Base-by-base conservation (phyloP, 2,888 invertebrate species). In the Drosophila tanythrix region DNA sequence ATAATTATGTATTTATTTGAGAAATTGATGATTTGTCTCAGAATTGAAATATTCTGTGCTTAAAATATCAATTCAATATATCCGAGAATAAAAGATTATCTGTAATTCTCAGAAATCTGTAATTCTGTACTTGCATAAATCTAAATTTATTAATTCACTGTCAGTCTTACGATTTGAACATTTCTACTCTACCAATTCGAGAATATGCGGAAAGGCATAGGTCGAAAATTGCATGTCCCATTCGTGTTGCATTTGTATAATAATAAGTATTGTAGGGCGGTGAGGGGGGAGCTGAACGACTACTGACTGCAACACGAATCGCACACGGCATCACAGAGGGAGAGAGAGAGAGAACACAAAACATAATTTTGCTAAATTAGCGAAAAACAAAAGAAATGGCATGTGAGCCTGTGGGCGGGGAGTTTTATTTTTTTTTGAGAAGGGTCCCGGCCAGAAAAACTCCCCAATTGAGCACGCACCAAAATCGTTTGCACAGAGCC, bases 401-500 rank as follows among this genome's bases (percentile, higher is more conserved):
- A 70, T 72, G 79, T 78, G 77, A 71, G 57, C 40, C 43, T 8
- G 50, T 21, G 70, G 81, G 67, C 70, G 70, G 74, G 70, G 65
- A 36, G 38, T 5, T 5, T 11, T 35, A 11, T 27, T 31, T 36
- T 25, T 3, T 35, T 53, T 0, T 11, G 11, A 36, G 60, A 56
- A 64, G 33, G 52, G 43, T 46, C 27, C 53, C 51, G 52, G 10
- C 46, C 70, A 74, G 77, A 80, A 38, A 88, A 88, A 91, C 90
- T 91, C 90, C 90, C 91, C 90, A 90, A 90, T 90, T 90, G 90
- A 90, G 91, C 90, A 90, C 90, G 90, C 91, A 90, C 91, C 76
- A 82, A 83, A 90, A 82, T 88, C 86, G 79, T 87, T 90, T 86
- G 84, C 63, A 53, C 62, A 62, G 65, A 69, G 73, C 61, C 67